Evolutionary conservation across 1,140 invertebrate species (phyloP).

Genomic region (Trachymyrmex cornetzi): DNA sequence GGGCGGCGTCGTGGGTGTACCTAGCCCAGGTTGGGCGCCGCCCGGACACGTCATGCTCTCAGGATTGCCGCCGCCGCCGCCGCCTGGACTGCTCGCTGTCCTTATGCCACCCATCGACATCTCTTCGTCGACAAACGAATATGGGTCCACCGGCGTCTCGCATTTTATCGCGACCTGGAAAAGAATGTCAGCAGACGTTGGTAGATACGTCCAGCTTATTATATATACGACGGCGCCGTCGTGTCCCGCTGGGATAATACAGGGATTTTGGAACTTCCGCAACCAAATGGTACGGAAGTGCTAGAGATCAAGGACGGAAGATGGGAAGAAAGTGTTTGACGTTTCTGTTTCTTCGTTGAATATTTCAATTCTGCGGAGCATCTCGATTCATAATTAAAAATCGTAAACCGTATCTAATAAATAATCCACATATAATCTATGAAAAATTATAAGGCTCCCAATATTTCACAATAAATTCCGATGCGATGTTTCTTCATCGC

Average conservation of each 20-base stretch:
- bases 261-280: not conserved
- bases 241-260: slow-evolving; percentile 3
- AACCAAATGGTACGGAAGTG: slow-evolving; percentile 2
- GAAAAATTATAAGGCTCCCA: not conserved
- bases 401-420: not conserved
- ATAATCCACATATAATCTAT: not conserved
- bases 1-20: slow-evolving; percentile 82
- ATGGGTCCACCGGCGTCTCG: slow-evolving; percentile 91
- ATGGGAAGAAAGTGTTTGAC: not conserved
- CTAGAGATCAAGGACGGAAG: not conserved
- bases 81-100: slow-evolving; percentile 83
- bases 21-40: slow-evolving; percentile 80
- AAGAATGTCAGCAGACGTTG: slow-evolving; percentile 57
- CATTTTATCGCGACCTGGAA: slow-evolving; percentile 88
- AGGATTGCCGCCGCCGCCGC: slow-evolving; percentile 75
- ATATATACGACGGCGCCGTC: slow-evolving; percentile 20
- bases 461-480: slow-evolving; percentile 7
- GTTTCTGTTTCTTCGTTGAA: not conserved
- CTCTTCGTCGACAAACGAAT: slow-evolving; percentile 94
- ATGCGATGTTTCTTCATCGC: not conserved
- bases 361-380: too few species aligned
- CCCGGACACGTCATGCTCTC: slow-evolving; percentile 82
- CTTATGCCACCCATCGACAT: slow-evolving; percentile 85
- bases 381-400: not conserved
- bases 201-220: not conserved